A percentile compares a stretch with the other conserved stretches of the same genome.
Evolutionary conservation across 2,797 vertebrate species (phyloP).

Genomic region (Syndactyla subalaris): DNA sequence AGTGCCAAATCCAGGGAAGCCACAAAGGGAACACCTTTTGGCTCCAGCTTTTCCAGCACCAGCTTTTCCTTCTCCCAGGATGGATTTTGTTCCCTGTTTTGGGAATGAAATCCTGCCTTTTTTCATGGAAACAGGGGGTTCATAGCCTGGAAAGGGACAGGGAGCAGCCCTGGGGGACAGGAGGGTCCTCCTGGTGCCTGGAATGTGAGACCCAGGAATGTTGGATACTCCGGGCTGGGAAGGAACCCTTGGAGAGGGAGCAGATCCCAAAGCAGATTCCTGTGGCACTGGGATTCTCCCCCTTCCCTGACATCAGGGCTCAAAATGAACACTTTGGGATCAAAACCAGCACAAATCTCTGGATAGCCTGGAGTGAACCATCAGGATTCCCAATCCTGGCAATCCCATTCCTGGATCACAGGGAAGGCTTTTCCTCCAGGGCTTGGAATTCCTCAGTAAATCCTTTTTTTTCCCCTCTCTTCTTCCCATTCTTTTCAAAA

Average conservation of each 20-base stretch:
- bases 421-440: background rate
- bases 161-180: background rate
- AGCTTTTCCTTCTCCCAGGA: background rate
- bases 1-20: background rate
- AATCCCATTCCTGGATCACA: background rate
- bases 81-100: too few relatives aligned
- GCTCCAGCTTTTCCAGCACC: background rate
- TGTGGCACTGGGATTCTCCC: background rate
- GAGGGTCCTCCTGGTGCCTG: background rate
- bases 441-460: background rate
- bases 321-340: background rate
- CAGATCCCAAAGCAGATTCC: background rate
- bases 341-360: background rate
- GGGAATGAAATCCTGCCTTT: background rate
- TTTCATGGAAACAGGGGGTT: background rate
- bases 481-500: background rate
- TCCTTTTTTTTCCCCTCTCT: background rate
- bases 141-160: background rate
- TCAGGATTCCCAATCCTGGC: background rate
- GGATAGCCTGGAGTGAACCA: background rate
- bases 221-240: background rate
- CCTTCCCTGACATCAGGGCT: background rate
- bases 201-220: background rate
- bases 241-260: background rate
- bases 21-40: background rate